Evolutionary conservation across 2,888 invertebrate genomes (phyloP).

Genomic region (Carabus problematicus): DNA sequence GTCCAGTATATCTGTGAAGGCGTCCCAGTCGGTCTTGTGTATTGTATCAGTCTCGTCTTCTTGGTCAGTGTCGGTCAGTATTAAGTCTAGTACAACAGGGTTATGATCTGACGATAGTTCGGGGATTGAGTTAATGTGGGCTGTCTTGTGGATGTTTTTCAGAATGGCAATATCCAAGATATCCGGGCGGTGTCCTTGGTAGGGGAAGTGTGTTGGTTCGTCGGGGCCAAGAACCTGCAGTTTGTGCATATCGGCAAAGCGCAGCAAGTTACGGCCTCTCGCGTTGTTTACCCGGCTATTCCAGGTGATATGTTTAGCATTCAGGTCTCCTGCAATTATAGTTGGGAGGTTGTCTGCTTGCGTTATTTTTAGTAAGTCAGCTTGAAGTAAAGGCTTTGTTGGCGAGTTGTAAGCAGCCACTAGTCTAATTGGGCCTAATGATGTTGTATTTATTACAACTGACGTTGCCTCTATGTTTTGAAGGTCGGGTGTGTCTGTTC

Average conservation of each 20-base stretch:
- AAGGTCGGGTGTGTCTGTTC: neutral
- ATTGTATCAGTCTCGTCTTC: neutral
- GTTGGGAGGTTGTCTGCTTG: neutral
- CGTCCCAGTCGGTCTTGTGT: neutral
- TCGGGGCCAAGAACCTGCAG: neutral
- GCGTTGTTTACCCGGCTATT: conserved; percentile 1
- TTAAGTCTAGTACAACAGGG: conserved; percentile 26
- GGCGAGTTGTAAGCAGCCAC: conserved; percentile 9
- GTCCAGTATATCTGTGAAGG: conserved; percentile 5
- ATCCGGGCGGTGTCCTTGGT: neutral
- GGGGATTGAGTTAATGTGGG: conserved; percentile 4
- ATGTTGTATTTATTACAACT: neutral
- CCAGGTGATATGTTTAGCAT: conserved; percentile 14
- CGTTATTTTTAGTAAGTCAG: neutral
- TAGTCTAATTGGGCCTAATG: neutral
- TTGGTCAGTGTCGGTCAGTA: no score
- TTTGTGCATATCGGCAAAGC: neutral
- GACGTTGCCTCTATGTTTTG: conserved; percentile 2
- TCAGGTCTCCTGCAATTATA: conserved; percentile 13
- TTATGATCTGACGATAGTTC: conserved; percentile 35
- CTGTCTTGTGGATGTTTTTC: conserved; percentile 5
- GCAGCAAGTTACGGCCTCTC: conserved; percentile 3
- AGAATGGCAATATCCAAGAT: conserved; percentile 33
- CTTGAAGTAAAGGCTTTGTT: neutral
- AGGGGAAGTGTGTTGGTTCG: conserved; percentile 12